phyloP scores from a whole-genome alignment of 2,113 vertebrate genomes.

The Rhabdornis inornatus region DNA sequence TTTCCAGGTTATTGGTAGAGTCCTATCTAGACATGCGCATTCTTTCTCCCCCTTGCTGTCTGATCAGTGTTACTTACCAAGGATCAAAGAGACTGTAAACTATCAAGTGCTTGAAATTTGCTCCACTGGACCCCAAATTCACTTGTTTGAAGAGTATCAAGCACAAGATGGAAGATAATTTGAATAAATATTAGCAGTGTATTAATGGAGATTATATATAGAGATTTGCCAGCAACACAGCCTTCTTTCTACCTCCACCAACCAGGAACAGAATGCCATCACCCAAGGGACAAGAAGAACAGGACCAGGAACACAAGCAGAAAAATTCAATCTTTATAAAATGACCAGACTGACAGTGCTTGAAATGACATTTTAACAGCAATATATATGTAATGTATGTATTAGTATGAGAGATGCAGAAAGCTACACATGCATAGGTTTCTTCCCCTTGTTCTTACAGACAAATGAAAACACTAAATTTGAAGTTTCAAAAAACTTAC shows the following conservation, averaged over 20 bases:
- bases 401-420: not conserved
- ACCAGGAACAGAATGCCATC: not conserved
- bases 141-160: not conserved
- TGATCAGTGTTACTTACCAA: not conserved
- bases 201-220: not conserved
- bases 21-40: not conserved
- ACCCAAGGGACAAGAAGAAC: not conserved
- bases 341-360: rapidly evolving
- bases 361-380: not conserved
- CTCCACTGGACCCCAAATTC: not conserved
- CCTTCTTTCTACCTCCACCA: not conserved
- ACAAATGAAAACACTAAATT: not conserved
- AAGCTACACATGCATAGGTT: not conserved
- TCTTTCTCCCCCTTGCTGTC: not conserved
- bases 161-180: not conserved
- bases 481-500: not conserved
- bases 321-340: not conserved
- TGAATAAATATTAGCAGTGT: not conserved
- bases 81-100: not conserved
- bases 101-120: not conserved
- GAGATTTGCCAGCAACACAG: not conserved
- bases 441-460: not conserved
- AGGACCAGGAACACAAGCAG: not conserved
- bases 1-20: not conserved
- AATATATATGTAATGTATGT: rapidly evolving